Evolutionary conservation across 2,113 vertebrate species (phyloP).

Genomic region (Pica pica): DNA sequence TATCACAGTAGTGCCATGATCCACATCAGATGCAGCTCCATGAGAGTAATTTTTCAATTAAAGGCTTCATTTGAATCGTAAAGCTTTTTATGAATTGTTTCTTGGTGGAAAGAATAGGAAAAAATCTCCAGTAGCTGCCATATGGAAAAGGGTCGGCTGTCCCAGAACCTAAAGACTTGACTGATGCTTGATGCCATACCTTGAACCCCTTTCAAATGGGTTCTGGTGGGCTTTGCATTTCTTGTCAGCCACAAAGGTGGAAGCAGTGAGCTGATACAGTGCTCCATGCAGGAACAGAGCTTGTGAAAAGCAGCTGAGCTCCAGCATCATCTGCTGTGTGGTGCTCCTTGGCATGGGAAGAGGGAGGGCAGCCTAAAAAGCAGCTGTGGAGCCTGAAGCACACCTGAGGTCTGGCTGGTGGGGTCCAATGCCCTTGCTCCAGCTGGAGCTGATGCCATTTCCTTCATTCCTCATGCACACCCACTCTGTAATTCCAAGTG

Average conservation of each 20-base stretch:
- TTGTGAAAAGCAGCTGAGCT: background rate
- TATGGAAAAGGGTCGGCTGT: background rate
- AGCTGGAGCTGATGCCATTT: background rate
- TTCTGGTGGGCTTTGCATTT: background rate
- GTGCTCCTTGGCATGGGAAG: background rate
- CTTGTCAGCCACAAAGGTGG: background rate
- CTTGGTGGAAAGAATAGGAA: background rate
- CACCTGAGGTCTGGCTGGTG: background rate
- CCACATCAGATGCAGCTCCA: background rate
- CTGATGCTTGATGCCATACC: fast-evolving
- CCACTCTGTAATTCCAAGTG: background rate
- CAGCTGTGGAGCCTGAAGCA: background rate
- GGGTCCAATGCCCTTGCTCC: background rate
- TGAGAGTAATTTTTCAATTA: background rate
- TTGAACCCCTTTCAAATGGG: background rate
- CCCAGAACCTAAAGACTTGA: background rate
- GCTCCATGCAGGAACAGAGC: background rate
- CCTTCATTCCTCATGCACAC: background rate
- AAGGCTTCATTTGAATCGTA: background rate
- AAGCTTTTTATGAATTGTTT: background rate
- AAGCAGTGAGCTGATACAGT: background rate
- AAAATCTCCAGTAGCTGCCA: background rate
- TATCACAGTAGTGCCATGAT: background rate
- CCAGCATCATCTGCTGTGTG: background rate
- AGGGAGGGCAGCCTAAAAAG: background rate